Evolutionary conservation across 2,888 invertebrate genomes (phyloP), one percentile per base, ranked within the genome.

Genomic region (Micoletzkya japonica): DNA sequence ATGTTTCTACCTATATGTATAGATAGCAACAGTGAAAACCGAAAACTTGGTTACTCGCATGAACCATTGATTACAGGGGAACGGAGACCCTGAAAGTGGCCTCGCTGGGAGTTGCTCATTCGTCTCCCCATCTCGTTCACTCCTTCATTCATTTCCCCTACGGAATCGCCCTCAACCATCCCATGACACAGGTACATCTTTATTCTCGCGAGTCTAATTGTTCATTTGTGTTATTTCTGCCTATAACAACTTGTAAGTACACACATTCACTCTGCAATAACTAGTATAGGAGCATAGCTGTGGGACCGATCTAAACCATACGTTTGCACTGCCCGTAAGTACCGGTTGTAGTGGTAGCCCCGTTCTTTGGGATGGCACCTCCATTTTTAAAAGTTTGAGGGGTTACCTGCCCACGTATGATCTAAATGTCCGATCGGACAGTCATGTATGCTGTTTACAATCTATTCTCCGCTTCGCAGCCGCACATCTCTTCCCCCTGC

Each of bases 141-240:
- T 44, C 72, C 7, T 77, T 77, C 75, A 70, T 70, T 44, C 70
- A 72, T 17, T 74, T 75, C 73, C 78, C 78, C 24, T 78, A 77
- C 67, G 77, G 79, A 28, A 36, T 80, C 24, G 75, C 79, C 49
- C 61, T 80, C 66, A 76, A 78, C 30, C 80, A 81, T 66, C 68
- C 78, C n/a, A 72, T 72, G 54, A 74, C 73, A 57, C 73, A 76
- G 72, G 75, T 73, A 68, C 17, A 0, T 4, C 10, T 14, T 44
- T 14, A 14, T 20, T 44, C 10, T 44, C 44, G 44, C 10, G 10
- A 14, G 44, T 14, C 20, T 6, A 17, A 58, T 24, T n/a, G 36
- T 39, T 39, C 17, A 10, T 10, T 39, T 39, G 39, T 39, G 39
- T 17, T 39, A 17, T 17, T 39, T n/a, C n/a, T n/a, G n/a, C n/a